These are phyloP conservation scores for Coregonus sp. DNA, from an alignment of 2,797 vertebrate species.

Conservation along the genomic window DNA sequence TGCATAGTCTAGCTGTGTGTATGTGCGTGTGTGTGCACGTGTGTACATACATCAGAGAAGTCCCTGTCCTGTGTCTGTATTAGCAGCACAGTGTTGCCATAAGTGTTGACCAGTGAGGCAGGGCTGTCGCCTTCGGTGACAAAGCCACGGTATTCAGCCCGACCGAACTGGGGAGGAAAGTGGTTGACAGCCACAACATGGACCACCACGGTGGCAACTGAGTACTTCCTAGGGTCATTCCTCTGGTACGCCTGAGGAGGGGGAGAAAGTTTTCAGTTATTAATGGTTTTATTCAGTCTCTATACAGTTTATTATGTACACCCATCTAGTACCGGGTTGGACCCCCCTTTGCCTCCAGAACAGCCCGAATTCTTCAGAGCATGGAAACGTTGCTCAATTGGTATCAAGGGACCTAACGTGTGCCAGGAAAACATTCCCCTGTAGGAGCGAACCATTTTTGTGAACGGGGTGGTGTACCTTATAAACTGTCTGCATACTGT, in stretches of 20 bases:
- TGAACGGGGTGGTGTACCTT: too few species aligned
- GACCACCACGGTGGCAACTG: slow-evolving; percentile 76
- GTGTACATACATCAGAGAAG: slow-evolving; percentile 72
- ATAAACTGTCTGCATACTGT: too few species aligned
- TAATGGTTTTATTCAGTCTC: too few species aligned
- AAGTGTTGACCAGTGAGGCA: slow-evolving; percentile 76
- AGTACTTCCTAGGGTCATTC: slow-evolving; percentile 81
- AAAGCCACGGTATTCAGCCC: slow-evolving; percentile 72
- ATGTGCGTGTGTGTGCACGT: not conserved
- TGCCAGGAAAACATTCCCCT: too few species aligned
- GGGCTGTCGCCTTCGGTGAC: slow-evolving; percentile 59
- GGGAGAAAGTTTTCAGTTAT: slow-evolving; percentile 13
- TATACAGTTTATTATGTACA: not conserved
- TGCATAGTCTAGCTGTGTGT: not conserved
- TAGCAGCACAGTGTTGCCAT: slow-evolving; percentile 70
- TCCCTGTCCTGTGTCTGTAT: slow-evolving; percentile 76
- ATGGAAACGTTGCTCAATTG: too few species aligned
- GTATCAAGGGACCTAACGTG: too few species aligned
- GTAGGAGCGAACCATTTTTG: too few species aligned
- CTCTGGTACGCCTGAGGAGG: slow-evolving; percentile 77
- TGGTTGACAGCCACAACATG: slow-evolving; percentile 73
- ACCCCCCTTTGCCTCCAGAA: too few species aligned
- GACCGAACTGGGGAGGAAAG: slow-evolving; percentile 72
- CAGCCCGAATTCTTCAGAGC: too few species aligned
- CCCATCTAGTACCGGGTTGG: too few species aligned